Evolutionary conservation across 2,797 vertebrate species (phyloP), one percentile per base, ranked within the genome.

Genomic region (Macropus fuliginosus): DNA sequence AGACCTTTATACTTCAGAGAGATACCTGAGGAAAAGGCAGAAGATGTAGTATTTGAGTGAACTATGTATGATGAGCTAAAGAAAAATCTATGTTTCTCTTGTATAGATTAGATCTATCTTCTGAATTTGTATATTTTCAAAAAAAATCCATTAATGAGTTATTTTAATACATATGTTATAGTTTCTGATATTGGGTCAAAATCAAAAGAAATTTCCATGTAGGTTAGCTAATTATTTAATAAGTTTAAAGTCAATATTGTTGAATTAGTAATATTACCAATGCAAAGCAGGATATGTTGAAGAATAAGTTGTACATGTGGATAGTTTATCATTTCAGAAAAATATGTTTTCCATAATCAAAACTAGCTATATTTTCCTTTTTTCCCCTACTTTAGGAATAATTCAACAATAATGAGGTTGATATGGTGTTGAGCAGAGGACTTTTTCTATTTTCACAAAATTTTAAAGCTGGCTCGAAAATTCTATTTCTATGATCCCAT

Each of bases 361-460:
- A 81, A 81, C 46, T 40, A 81, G 0, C 6, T 92, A 55, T 3
- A 13, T 92, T 2, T 52, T 11, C n/a, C 91, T 93, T 96, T 97
- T 90, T 54, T 93, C 93, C 92, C 93, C 50, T 74, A 34, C 5
- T n/a, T 92, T 91, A 56, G 18, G 94, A 87, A n/a, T 4, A 89
- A 31, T 94, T 87, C 59, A 56, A 59, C 5, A 94, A 24, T 12
- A 95, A 66, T 9, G 8, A 31, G 1, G 54, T 96, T 91, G 27
- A 14, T 91, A 1, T 24, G 54, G 54, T 91, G 81, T 81, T 5
- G 24, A 21, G 29, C 90, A 50, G 93, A 92, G 24, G 66, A 81
- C 95, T 56, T 81, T 94, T 50, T 93, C 56, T 40, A 93, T 21
- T 93, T 96, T 95, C 13, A 91, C 8, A 40, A 81, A 40, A 81